A percentile compares a stretch with the other conserved stretches of the same genome.
Evolutionary conservation across 2,888 invertebrate genomes (phyloP).

Genomic region (Bellardia pandia): DNA sequence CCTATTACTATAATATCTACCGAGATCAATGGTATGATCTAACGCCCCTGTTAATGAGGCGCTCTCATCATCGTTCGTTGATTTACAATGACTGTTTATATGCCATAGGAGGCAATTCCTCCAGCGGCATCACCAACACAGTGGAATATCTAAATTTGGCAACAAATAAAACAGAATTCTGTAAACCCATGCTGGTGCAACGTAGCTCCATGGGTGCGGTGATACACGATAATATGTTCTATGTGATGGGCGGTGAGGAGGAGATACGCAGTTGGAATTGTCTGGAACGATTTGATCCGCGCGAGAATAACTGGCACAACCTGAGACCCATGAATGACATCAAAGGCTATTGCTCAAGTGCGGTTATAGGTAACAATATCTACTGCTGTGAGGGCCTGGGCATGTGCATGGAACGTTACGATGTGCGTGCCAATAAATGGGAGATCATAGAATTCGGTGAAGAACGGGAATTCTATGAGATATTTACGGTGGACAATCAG

Average conservation of each 20-base stretch:
- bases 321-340: slow-evolving; percentile 77
- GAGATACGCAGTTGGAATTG: slow-evolving; percentile 77
- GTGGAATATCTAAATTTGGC: slow-evolving; percentile 78
- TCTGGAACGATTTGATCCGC: slow-evolving; percentile 77
- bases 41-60: slow-evolving; percentile 74
- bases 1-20: slow-evolving; percentile 78
- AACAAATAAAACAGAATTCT: slow-evolving; percentile 75
- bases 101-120: slow-evolving; percentile 78
- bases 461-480: slow-evolving; percentile 79
- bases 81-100: slow-evolving; percentile 77
- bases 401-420: slow-evolving; percentile 79
- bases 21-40: slow-evolving; percentile 77
- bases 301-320: slow-evolving; percentile 77
- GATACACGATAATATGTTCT: slow-evolving; percentile 75
- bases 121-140: slow-evolving; percentile 74
- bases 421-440: slow-evolving; percentile 77
- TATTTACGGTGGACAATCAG: slow-evolving; percentile 77
- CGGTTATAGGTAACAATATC: slow-evolving; percentile 76
- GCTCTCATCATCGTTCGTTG: slow-evolving; percentile 79
- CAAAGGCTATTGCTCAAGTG: slow-evolving; percentile 79
- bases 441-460: slow-evolving; percentile 78
- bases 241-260: slow-evolving; percentile 80
- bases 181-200: slow-evolving; percentile 77
- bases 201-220: slow-evolving; percentile 79
- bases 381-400: slow-evolving; percentile 79